Evolutionary conservation across 2,888 invertebrate genomes (phyloP).

Genomic region (Euphydryas editha): DNA sequence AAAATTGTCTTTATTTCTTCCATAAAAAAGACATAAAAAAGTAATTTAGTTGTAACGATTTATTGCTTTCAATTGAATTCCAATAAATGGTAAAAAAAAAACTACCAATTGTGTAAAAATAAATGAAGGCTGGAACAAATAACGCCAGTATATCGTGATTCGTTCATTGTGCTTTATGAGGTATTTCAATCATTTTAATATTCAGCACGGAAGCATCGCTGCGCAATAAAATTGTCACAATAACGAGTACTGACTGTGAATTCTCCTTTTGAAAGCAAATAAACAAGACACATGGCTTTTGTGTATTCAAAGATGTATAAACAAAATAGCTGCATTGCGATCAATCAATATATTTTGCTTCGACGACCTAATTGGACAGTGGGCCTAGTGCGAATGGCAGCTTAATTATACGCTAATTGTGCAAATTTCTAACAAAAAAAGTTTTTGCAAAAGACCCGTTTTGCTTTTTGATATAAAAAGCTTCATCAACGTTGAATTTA

Average conservation of each 20-base stretch:
- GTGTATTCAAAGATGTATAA: too few species aligned
- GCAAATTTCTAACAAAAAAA: too few species aligned
- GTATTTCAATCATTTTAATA: conserved; percentile 36
- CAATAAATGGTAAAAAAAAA: conserved; percentile 12
- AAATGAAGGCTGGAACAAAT: conserved; percentile 33
- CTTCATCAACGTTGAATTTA: too few species aligned
- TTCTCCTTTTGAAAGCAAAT: not conserved
- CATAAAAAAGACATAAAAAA: not conserved
- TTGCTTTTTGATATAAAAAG: too few species aligned
- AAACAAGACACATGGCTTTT: too few species aligned
- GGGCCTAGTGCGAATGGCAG: too few species aligned
- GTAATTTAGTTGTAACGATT: not conserved
- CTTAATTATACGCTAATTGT: too few species aligned
- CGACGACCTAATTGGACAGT: too few species aligned
- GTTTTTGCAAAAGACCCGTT: too few species aligned
- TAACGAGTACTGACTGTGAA: not conserved
- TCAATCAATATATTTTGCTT: too few species aligned
- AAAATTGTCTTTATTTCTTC: not conserved
- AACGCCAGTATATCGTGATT: conserved; percentile 27
- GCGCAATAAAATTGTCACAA: conserved; percentile 7
- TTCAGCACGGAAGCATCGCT: conserved; percentile 16
- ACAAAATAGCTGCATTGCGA: too few species aligned
- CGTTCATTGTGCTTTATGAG: conserved; percentile 30
- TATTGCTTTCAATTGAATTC: conserved; percentile 10
- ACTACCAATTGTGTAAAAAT: conserved; percentile 27